Conservation (phyloP, 2,113 vertebrate genomes). For the Tragulus kanchil region DNA sequence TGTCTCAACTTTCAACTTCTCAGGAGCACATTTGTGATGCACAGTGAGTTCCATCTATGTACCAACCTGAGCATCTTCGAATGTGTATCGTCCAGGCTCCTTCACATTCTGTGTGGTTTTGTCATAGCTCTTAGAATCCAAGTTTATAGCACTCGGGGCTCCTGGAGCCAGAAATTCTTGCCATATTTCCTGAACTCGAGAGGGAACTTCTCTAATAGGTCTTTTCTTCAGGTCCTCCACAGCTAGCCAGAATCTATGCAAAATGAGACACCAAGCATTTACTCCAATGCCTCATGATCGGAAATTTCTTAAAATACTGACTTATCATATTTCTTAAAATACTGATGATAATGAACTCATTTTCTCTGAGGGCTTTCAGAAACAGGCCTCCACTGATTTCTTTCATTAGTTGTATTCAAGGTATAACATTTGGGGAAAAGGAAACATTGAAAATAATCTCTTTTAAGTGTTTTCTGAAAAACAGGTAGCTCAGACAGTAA, state of each 20-base stretch:
- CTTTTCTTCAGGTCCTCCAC: conserved; percentile 98
- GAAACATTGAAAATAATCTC: not conserved
- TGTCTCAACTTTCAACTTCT: not conserved
- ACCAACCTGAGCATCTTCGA: conserved; percentile 97
- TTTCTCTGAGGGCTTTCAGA: not conserved
- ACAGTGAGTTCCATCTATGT: fast-evolving
- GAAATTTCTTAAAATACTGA: not conserved
- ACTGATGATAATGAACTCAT: not conserved
- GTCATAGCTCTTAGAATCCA: conserved; percentile 98
- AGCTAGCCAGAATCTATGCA: conserved; percentile 95
- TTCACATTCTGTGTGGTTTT: conserved; percentile 98
- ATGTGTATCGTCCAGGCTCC: conserved; percentile 96
- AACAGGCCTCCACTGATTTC: not conserved
- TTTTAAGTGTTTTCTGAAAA: not conserved
- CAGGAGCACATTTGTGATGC: not conserved
- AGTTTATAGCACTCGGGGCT: conserved; percentile 97
- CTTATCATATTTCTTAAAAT: not conserved
- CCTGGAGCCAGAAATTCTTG: conserved; percentile 97
- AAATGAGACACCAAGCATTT: not conserved
- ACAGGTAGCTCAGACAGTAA: not conserved
- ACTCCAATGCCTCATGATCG: not conserved
- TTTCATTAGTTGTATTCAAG: not conserved
- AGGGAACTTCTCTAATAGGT: conserved; percentile 95
- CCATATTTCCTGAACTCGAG: conserved; percentile 97
- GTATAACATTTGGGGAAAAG: not conserved